These are phyloP conservation scores for Scaptomyza hsui DNA, from an alignment of 1,140 invertebrate species.

Conservation along the genomic window DNA sequence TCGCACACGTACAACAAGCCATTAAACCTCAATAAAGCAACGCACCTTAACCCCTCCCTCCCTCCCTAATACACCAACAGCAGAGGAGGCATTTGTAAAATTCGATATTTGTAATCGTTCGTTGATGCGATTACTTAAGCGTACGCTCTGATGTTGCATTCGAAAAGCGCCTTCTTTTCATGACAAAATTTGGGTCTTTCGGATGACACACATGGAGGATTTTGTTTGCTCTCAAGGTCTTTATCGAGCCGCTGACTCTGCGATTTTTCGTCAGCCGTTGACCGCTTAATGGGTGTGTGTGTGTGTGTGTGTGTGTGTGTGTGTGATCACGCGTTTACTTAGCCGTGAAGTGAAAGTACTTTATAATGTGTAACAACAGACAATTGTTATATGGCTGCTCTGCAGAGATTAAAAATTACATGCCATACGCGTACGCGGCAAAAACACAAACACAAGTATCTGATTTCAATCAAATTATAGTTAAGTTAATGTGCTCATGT, in stretches of 20 bases:
- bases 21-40: constrained; percentile 58
- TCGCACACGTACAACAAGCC: constrained; percentile 53
- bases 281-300: constrained; percentile 65
- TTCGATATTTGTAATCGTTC: constrained; percentile 33
- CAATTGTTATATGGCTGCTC: constrained; percentile 65
- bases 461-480: constrained; percentile 74
- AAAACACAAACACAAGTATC: constrained; percentile 46
- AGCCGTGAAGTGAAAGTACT: constrained; percentile 73
- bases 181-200: constrained; percentile 33
- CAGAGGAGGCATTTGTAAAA: constrained; percentile 7
- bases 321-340: constrained; percentile 51
- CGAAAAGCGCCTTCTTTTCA: constrained; percentile 27
- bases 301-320: constrained; percentile 4
- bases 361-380: constrained; percentile 61
- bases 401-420: constrained; percentile 23
- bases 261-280: constrained; percentile 44
- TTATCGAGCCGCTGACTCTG: constrained; percentile 15
- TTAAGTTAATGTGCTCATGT: constrained; percentile 64
- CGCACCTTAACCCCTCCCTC: constrained; percentile 6
- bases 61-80: constrained; percentile 11
- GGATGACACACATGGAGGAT: constrained; percentile 21
- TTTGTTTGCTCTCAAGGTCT: constrained; percentile 60
- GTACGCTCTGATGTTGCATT: constrained; percentile 49
- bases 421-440: constrained; percentile 39
- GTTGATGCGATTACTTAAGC: constrained; percentile 43